Evolutionary conservation across 2,113 vertebrate species (phyloP).

Genomic region (Oreochromis tanganicae): DNA sequence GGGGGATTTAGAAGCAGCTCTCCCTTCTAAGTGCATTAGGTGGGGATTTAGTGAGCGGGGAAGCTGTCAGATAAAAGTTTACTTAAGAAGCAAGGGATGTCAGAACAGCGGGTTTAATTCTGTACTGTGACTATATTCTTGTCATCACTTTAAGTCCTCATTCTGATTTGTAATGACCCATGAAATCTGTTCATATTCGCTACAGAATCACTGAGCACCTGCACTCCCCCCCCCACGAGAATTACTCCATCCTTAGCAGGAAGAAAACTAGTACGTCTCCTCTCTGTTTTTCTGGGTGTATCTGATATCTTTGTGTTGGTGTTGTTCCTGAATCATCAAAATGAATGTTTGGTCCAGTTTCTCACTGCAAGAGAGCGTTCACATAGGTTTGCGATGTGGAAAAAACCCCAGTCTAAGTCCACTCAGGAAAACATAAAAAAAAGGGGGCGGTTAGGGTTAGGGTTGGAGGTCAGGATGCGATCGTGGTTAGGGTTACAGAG

Average conservation of each 20-base stretch:
- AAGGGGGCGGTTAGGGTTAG: no score
- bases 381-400: no score
- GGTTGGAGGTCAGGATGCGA: neutral
- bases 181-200: neutral
- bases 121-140: neutral
- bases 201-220: neutral
- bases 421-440: no score
- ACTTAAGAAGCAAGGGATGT: neutral
- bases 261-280: neutral
- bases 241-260: neutral
- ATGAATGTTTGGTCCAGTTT: no score
- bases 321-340: no score
- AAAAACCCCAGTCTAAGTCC: no score
- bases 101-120: neutral
- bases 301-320: no score
- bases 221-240: neutral
- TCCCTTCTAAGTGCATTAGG: neutral
- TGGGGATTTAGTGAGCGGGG: neutral
- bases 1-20: conserved; percentile 3
- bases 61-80: conserved; percentile 17
- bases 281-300: neutral
- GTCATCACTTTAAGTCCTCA: neutral
- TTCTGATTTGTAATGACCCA: neutral
- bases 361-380: no score
- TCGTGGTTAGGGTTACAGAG: neutral